Evolutionary conservation across 2,888 invertebrate genomes (phyloP), one percentile per base, ranked within the genome.

Genomic region (Drosophila pseudotalamancana): DNA sequence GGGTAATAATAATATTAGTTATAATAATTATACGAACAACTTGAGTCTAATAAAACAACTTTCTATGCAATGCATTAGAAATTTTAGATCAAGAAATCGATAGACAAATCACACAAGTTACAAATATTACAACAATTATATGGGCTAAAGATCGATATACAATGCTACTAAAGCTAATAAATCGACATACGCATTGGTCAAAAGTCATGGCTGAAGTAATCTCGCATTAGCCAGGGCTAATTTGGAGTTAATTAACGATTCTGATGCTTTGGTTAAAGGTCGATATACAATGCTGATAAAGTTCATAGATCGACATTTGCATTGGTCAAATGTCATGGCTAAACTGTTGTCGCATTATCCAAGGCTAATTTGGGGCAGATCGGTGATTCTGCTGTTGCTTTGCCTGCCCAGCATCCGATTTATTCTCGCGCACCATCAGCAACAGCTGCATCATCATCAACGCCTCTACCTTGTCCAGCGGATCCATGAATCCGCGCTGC

Each of bases 401-500:
- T 9, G 50, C 21, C 46, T 48, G 72, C 4, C 59, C 50, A 0
- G 56, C 34, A 35, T 91, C 91, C 5, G 85, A 79, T 71, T 91
- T 91, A 69, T 93, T 92, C 80, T 93, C 93, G 27, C 93, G 93
- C 72, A 94, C 93, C 77, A 93, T 92, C 53, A 91, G 91, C 48
- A 96, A 94, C 90, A 97, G 94, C 74, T 95, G 93, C 74, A 95
- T 92, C 90, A 96, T 94, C 75, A 96, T 93, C 11, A 97, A 93
- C 9, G 98, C 95, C 63, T 98, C 93, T 60, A 99, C 94, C 90
- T 97, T 97, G 92, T 99, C 99, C 53, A 99, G 92, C 0, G 99
- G 98, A 92, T 99, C 99, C 95, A 99, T 97, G 84, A 98, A 96
- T 11, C 99, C 99, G 54, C 99, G 94, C 92, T 99, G 99, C 93